Conservation (phyloP, 2,113 vertebrate species). For the Oostethus manadensis region DNA sequence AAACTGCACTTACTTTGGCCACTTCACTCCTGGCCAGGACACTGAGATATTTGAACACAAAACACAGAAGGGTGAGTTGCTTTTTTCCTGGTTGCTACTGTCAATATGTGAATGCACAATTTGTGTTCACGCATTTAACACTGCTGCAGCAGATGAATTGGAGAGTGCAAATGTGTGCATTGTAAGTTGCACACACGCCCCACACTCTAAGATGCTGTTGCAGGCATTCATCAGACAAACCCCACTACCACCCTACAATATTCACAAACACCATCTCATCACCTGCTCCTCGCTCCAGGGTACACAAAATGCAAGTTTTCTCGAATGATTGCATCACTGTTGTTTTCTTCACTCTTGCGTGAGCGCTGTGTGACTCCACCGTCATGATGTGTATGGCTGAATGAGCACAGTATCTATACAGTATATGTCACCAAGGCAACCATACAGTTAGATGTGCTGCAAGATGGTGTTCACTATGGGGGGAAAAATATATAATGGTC, state of each 20-base stretch:
- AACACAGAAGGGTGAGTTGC: slow-evolving; percentile 86
- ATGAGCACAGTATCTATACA: slow-evolving; percentile 7
- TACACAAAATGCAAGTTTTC: slow-evolving; percentile 1
- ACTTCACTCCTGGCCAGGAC: slow-evolving; percentile 86
- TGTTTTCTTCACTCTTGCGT: slow-evolving; percentile 25
- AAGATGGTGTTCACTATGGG: neutral
- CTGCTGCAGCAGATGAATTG: neutral
- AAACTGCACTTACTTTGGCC: slow-evolving; percentile 91
- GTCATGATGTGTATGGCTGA: slow-evolving; percentile 21
- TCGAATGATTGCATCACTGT: slow-evolving; percentile 17
- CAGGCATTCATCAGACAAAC: slow-evolving; percentile 2
- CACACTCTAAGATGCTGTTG: slow-evolving; percentile 22
- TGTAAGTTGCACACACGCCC: neutral
- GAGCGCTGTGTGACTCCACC: slow-evolving; percentile 14
- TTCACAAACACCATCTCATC: slow-evolving; percentile 2
- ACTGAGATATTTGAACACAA: slow-evolving; percentile 86
- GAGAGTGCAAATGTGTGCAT: slow-evolving; percentile 18
- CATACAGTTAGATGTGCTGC: neutral
- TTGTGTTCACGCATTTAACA: slow-evolving; percentile 17
- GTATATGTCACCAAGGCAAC: slow-evolving; percentile 11
- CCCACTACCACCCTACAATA: neutral
- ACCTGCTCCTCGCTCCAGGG: too few relatives aligned
- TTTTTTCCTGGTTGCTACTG: neutral
- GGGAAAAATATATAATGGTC: neutral
- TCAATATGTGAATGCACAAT: neutral